Evolutionary conservation across 2,888 invertebrate species (phyloP).

Genomic region (Teleogryllus oceanicus): DNA sequence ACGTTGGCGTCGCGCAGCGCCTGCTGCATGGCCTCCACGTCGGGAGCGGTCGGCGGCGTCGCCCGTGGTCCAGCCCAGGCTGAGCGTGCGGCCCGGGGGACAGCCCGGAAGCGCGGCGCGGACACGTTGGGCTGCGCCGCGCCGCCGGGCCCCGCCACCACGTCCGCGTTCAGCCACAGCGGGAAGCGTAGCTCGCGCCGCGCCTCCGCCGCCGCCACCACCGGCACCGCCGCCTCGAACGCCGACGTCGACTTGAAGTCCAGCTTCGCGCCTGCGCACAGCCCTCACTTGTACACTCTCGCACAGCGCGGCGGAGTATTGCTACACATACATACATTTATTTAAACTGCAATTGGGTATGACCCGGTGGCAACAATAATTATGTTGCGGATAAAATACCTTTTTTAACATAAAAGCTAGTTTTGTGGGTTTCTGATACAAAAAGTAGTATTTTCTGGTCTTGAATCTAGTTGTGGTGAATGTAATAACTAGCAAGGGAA

Average conservation of each 20-base stretch:
- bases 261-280: conserved; percentile 76
- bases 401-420: too few species aligned
- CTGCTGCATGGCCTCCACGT: conserved; percentile 61
- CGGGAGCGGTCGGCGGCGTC: conserved; percentile 55
- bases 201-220: conserved; percentile 47
- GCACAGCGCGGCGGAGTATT: too few species aligned
- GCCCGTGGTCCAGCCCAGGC: conserved; percentile 82
- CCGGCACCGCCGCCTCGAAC: conserved; percentile 57
- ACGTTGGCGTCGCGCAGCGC: not conserved
- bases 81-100: conserved; percentile 63
- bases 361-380: too few species aligned
- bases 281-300: too few species aligned
- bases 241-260: conserved; percentile 82
- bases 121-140: conserved; percentile 55
- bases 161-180: conserved; percentile 86
- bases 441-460: too few species aligned
- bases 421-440: too few species aligned
- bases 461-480: too few species aligned
- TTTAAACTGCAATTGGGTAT: too few species aligned
- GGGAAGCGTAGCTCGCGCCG: conserved; percentile 65
- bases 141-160: conserved; percentile 70
- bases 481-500: too few species aligned
- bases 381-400: too few species aligned
- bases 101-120: conserved; percentile 57
- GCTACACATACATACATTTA: too few species aligned